phyloP scores from a whole-genome alignment of 1,140 invertebrate species.

The Apocrypta bakeri region DNA sequence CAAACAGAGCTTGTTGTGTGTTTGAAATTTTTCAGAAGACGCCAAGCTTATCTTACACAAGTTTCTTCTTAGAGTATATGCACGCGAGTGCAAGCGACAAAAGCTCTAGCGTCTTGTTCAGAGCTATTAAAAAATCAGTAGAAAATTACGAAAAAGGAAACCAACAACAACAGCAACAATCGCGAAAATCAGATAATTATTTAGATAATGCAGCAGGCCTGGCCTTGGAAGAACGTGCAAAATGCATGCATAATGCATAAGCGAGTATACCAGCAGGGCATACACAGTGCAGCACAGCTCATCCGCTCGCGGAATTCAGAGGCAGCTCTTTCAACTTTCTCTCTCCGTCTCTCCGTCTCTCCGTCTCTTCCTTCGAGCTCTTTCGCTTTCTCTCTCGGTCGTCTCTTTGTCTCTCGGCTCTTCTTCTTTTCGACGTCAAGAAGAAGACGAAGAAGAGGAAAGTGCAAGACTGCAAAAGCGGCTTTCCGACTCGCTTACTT shows the following conservation, averaged over 20 bases:
- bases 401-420: constrained; percentile 27
- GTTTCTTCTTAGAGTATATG: too few species aligned
- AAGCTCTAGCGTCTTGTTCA: too few species aligned
- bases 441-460: background rate
- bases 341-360: constrained; percentile 27
- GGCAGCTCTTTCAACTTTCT: constrained; percentile 12
- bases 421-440: constrained; percentile 20
- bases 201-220: constrained; percentile 20
- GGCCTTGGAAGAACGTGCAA: constrained; percentile 35
- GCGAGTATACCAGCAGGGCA: background rate
- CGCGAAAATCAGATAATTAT: constrained; percentile 35
- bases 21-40: too few species aligned
- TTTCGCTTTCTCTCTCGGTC: constrained; percentile 18
- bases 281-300: background rate
- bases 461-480: too few species aligned
- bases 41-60: too few species aligned
- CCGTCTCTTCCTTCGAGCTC: background rate
- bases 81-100: too few species aligned
- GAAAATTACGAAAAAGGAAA: background rate
- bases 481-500: background rate
- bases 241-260: constrained; percentile 45
- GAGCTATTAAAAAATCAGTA: too few species aligned
- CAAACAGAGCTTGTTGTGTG: background rate
- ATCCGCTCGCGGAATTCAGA: constrained; percentile 26
- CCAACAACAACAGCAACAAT: too few species aligned